Conservation (phyloP, 2,113 vertebrate genomes). For the Epinephelus cyanopodus region DNA sequence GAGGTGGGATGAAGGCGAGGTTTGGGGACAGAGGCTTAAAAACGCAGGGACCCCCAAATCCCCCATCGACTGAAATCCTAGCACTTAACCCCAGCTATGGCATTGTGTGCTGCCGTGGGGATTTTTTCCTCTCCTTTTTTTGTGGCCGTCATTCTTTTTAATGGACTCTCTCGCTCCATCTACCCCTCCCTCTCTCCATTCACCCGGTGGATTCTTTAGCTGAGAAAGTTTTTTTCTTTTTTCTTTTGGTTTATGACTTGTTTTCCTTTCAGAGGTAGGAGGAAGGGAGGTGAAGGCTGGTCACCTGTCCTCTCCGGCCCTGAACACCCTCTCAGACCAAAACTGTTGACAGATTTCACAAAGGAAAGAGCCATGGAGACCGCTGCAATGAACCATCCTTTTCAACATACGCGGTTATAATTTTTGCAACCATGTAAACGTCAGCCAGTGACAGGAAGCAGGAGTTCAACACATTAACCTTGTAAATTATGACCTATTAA, state of each 20-base stretch:
- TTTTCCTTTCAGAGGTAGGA: constrained; percentile 58
- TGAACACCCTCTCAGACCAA: constrained; percentile 33
- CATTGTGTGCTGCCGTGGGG: constrained; percentile 78
- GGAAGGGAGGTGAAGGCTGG: constrained; percentile 27
- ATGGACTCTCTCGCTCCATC: constrained; percentile 72
- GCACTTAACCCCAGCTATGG: constrained; percentile 86
- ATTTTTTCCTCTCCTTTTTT: constrained; percentile 59
- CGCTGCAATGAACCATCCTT: neutral
- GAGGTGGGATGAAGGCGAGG: constrained; percentile 71
- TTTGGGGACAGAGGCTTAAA: constrained; percentile 82
- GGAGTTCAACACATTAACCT: neutral
- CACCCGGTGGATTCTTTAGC: constrained; percentile 55
- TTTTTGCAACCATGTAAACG: constrained; percentile 2
- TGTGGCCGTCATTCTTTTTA: constrained; percentile 75
- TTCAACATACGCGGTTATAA: constrained; percentile 3
- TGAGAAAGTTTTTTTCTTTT: constrained; percentile 40
- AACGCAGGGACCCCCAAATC: constrained; percentile 81
- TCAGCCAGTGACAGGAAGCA: neutral
- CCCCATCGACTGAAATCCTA: constrained; percentile 84
- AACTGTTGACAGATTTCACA: neutral
- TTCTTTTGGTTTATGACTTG: constrained; percentile 54
- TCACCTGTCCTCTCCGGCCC: constrained; percentile 56
- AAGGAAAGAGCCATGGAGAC: constrained; percentile 26
- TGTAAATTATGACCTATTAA: neutral
- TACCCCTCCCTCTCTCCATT: constrained; percentile 68